These are phyloP conservation scores for Bedellia somnulentella DNA, from an alignment of 2,888 invertebrate species.

Conservation along the genomic window DNA sequence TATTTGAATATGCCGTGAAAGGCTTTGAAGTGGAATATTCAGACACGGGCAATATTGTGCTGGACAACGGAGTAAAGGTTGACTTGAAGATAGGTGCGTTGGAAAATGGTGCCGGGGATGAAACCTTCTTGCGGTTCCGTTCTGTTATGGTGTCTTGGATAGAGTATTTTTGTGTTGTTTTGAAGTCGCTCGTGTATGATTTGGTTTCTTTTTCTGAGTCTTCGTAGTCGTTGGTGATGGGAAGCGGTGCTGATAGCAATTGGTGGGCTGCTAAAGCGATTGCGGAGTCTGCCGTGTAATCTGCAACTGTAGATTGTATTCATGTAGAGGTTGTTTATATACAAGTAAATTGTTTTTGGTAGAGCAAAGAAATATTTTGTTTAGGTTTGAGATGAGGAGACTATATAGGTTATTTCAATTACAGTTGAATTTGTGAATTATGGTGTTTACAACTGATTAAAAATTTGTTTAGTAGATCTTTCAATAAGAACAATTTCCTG, in stretches of 20 bases:
- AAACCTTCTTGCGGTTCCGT: background rate
- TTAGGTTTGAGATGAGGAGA: too few species aligned
- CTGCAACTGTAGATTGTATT: too few species aligned
- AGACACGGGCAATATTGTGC: constrained; percentile 2
- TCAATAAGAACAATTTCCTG: too few species aligned
- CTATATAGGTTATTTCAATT: too few species aligned
- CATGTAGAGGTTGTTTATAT: too few species aligned
- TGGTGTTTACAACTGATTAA: too few species aligned
- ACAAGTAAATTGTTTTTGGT: too few species aligned
- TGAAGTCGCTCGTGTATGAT: constrained; percentile 14
- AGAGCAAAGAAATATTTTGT: too few species aligned
- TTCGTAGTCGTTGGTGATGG: constrained; percentile 25
- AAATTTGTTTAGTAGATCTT: too few species aligned
- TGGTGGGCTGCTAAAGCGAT: constrained; percentile 50
- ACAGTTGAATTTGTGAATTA: too few species aligned
- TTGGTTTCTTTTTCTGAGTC: constrained; percentile 19
- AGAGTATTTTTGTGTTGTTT: constrained; percentile 11
- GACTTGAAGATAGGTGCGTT: background rate
- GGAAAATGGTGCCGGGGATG: background rate
- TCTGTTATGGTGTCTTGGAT: background rate
- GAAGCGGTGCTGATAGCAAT: constrained; percentile 43
- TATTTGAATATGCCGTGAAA: background rate
- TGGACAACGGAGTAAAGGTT: background rate
- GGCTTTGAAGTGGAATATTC: constrained; percentile 3
- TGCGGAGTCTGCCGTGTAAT: constrained; percentile 40